phyloP scores from a whole-genome alignment of 2,888 invertebrate genomes.

The Lepidonotus clava region DNA sequence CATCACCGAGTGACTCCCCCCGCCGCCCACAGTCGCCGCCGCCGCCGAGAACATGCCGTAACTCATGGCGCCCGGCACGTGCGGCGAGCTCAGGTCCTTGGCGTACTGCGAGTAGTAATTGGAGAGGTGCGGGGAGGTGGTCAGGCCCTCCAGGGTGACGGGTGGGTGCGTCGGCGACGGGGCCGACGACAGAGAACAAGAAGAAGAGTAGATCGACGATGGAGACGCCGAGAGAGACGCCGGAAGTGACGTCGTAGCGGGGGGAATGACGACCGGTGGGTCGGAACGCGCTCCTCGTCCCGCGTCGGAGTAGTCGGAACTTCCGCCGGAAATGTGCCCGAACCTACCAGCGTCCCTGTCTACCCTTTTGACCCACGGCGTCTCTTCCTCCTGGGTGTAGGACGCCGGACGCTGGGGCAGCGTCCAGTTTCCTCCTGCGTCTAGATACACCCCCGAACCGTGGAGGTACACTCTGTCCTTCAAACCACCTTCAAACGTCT shows the following conservation, averaged over 20 bases:
- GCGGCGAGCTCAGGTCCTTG: neutral
- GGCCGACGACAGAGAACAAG: neutral
- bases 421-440: neutral
- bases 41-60: neutral
- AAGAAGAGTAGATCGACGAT: neutral
- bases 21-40: neutral
- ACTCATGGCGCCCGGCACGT: neutral
- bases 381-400: neutral
- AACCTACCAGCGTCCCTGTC: neutral
- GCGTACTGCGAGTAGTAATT: neutral
- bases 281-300: too few species aligned
- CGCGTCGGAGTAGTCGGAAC: too few species aligned
- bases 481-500: neutral
- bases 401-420: neutral
- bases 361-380: neutral
- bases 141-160: slow-evolving; percentile 8
- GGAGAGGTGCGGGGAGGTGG: neutral
- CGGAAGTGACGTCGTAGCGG: too few species aligned
- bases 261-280: too few species aligned
- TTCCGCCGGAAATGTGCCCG: too few species aligned
- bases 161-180: neutral
- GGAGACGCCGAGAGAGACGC: neutral
- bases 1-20: neutral
- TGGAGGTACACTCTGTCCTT: neutral
- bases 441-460: neutral